Conservation (phyloP, 2,113 vertebrate species). For the Sylvia atricapilla region DNA sequence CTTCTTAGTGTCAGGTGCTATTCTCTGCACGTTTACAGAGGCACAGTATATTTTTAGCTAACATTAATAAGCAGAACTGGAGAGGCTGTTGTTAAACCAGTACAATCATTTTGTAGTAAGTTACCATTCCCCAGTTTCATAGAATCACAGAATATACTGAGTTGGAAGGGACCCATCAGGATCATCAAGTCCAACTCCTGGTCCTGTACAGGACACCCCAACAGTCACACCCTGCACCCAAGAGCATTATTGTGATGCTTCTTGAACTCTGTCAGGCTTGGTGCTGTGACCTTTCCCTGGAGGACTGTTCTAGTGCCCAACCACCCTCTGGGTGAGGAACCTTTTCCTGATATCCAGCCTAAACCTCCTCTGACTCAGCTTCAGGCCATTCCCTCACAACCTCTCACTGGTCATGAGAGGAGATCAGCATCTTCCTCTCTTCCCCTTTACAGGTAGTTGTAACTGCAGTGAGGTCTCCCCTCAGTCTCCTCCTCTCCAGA, state of each 20-base stretch:
- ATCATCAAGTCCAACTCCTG: not conserved
- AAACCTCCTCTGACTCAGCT: not conserved
- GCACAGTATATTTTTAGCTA: not conserved
- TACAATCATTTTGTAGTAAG: not conserved
- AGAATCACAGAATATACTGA: not conserved
- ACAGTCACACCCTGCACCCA: too few species aligned
- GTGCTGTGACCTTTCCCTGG: not conserved
- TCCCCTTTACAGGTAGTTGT: fast-evolving
- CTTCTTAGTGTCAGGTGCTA: not conserved
- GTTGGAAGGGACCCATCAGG: not conserved
- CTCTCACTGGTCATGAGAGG: not conserved
- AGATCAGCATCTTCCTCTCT: not conserved
- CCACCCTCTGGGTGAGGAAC: not conserved
- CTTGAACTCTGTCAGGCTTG: not conserved
- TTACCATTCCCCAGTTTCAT: not conserved
- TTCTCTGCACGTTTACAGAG: not conserved
- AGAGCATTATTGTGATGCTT: not conserved
- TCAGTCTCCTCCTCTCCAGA: not conserved
- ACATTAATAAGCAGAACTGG: not conserved
- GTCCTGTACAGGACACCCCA: not conserved
- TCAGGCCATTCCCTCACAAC: not conserved
- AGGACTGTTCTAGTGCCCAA: not conserved
- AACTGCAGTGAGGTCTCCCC: not conserved
- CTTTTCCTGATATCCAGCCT: not conserved
- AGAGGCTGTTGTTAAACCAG: not conserved